Conservation (phyloP, 2,113 vertebrate species). For the Silurus asotus region DNA sequence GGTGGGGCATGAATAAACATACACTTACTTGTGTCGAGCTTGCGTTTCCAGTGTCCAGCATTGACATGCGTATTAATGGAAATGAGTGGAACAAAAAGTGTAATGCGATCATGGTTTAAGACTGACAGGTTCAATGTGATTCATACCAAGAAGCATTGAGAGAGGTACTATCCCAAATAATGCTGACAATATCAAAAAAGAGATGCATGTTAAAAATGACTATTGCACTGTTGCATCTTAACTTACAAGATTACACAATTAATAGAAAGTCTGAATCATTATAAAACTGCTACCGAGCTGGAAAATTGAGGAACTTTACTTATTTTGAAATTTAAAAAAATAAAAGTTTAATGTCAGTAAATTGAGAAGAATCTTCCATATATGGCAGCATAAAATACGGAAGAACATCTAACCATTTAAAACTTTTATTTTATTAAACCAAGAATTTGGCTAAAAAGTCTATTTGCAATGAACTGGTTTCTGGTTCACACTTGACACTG, state of each 20-base stretch:
- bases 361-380: neutral
- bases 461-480: neutral
- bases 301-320: constrained; percentile 15
- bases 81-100: no score
- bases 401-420: neutral
- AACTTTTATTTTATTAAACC: neutral
- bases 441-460: neutral
- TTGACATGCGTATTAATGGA: no score
- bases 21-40: no score
- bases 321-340: neutral
- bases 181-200: neutral
- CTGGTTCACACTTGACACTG: neutral
- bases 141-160: no score
- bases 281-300: constrained; percentile 11
- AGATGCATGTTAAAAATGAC: neutral
- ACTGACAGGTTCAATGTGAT: no score
- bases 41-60: no score
- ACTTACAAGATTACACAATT: constrained; percentile 1
- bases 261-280: neutral
- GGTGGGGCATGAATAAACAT: no score
- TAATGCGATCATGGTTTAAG: no score
- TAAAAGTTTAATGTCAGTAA: neutral
- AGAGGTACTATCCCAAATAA: no score
- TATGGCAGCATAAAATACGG: neutral
- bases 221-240: neutral